phyloP scores from a whole-genome alignment of 2,888 invertebrate genomes.

The Leptodirus hochenwartii region DNA sequence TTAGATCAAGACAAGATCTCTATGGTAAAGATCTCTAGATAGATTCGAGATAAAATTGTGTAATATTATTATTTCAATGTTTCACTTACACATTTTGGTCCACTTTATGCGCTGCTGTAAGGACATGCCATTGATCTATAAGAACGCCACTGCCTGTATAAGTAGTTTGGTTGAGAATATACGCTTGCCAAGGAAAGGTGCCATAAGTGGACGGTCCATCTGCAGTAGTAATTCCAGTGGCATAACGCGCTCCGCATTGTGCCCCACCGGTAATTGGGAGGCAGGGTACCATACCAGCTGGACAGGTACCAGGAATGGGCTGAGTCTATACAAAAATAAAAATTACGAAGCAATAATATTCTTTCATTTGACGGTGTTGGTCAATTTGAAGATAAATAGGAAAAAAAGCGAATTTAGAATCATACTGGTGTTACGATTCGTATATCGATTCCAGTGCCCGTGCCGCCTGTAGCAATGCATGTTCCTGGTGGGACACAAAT shows the following conservation, averaged over 20 bases:
- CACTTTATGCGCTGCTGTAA: conserved; percentile 29
- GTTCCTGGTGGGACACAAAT: conserved; percentile 7
- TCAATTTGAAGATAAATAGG: not conserved
- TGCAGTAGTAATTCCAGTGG: conserved; percentile 3
- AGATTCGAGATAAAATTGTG: too few relatives aligned
- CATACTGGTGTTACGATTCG: conserved; percentile 11
- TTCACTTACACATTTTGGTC: conserved; percentile 8
- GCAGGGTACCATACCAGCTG: conserved; percentile 9
- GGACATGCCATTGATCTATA: conserved; percentile 43
- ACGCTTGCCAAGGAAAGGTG: conserved; percentile 39
- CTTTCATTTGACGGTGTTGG: conserved; percentile 6
- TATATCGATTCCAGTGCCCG: conserved; percentile 9
- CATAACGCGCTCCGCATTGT: conserved; percentile 10
- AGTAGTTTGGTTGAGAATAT: conserved; percentile 18
- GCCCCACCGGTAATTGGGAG: conserved; percentile 4
- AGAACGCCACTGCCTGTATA: conserved; percentile 58
- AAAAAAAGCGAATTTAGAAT: too few relatives aligned
- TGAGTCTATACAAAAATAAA: too few relatives aligned
- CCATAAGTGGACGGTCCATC: conserved; percentile 9
- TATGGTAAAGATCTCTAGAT: too few relatives aligned
- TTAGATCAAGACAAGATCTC: too few relatives aligned
- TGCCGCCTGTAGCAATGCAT: conserved; percentile 5
- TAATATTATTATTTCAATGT: too few relatives aligned
- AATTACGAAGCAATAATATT: not conserved
- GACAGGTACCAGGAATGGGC: conserved; percentile 8